phyloP scores from a whole-genome alignment of 2,797 vertebrate genomes.

The Xenopus petersii region DNA sequence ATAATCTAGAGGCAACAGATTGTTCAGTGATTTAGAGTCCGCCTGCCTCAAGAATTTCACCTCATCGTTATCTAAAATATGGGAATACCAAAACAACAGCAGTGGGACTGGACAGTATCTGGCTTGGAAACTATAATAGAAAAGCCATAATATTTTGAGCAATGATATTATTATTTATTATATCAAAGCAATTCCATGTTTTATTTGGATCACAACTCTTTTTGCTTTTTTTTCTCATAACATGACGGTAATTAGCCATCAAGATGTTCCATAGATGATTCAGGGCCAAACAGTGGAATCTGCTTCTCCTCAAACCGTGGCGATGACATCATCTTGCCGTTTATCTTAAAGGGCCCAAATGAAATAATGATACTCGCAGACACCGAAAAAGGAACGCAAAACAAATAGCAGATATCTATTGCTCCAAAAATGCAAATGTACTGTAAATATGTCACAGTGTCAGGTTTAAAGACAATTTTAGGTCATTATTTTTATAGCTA shows the following conservation, averaged over 20 bases:
- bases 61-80: constrained; percentile 71
- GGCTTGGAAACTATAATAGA: constrained; percentile 79
- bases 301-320: constrained; percentile 74
- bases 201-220: constrained; percentile 83
- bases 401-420: constrained; percentile 60
- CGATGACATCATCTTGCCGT: constrained; percentile 82
- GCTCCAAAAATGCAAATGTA: constrained; percentile 73
- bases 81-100: constrained; percentile 61
- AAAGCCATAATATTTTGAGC: constrained; percentile 89
- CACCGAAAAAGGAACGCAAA: constrained; percentile 59
- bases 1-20: constrained; percentile 67
- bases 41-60: constrained; percentile 67
- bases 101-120: constrained; percentile 73
- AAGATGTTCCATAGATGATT: constrained; percentile 87
- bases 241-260: constrained; percentile 97
- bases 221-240: constrained; percentile 83
- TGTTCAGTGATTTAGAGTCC: constrained; percentile 67
- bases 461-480: constrained; percentile 55
- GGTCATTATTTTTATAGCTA: not conserved
- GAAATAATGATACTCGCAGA: constrained; percentile 85
- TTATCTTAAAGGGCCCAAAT: constrained; percentile 90
- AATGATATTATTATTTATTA: constrained; percentile 90
- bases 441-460: constrained; percentile 65
- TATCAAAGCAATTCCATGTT: constrained; percentile 95
- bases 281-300: constrained; percentile 71